Percentiles rank a stretch among this genome's conserved stretches.
Conservation (phyloP, 37 sponge, comb jelly and placozoan species). For the Axinella damicornis region DNA sequence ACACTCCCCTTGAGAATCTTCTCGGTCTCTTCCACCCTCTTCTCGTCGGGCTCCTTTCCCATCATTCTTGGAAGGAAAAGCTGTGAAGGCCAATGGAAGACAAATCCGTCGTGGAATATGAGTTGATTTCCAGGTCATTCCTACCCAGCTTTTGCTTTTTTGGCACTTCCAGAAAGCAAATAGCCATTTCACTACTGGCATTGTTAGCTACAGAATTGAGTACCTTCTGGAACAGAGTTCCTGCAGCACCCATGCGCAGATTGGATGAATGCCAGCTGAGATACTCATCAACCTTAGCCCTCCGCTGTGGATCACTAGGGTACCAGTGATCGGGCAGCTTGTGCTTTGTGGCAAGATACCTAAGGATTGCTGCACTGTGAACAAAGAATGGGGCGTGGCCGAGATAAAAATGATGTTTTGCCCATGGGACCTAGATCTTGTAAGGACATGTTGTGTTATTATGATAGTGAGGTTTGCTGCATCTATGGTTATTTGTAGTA, state of each 20-base stretch:
- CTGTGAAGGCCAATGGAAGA: too few species aligned
- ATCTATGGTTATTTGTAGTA: constrained; percentile 14
- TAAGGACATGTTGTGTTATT: constrained; percentile 26
- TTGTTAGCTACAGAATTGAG: too few species aligned
- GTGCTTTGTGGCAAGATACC: constrained; percentile 63
- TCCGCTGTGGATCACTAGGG: constrained; percentile 52
- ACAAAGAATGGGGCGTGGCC: too few species aligned
- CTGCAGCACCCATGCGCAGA: constrained; percentile 59
- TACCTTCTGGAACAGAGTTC: constrained; percentile 53
- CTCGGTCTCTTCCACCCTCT: constrained; percentile 30
- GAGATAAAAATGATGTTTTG: too few species aligned
- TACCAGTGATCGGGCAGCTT: constrained; percentile 82
- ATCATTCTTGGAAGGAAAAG: constrained; percentile 30
- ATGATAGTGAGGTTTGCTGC: constrained; percentile 41
- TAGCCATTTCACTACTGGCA: too few species aligned
- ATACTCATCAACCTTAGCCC: constrained; percentile 76
- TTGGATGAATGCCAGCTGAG: constrained; percentile 73
- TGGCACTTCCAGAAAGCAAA: too few species aligned
- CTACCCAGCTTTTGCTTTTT: too few species aligned
- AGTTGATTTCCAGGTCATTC: too few species aligned
- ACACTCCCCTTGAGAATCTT: constrained; percentile 33
- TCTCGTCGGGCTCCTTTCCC: constrained; percentile 31
- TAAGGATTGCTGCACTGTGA: constrained; percentile 68
- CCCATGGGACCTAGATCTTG: constrained; percentile 59
- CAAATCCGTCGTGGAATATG: too few species aligned